These are phyloP conservation scores for Zaprionus capensis DNA, from an alignment of 1,140 invertebrate genomes.

Conservation along the genomic window DNA sequence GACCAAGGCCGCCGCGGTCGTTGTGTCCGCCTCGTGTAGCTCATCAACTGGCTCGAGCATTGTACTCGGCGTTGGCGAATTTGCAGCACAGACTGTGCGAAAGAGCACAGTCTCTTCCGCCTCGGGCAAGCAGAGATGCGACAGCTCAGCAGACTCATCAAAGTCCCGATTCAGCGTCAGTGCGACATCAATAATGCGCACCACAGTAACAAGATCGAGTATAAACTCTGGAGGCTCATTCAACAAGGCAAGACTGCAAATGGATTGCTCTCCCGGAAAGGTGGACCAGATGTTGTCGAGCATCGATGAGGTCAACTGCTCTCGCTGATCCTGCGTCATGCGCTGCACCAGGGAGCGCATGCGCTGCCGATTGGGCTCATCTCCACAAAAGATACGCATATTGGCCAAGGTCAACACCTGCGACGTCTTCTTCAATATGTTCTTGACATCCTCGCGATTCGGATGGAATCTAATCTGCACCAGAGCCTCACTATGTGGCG, in stretches of 20 bases:
- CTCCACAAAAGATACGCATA: constrained; percentile 79
- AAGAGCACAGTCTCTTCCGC: constrained; percentile 79
- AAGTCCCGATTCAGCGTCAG: constrained; percentile 76
- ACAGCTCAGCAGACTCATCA: constrained; percentile 72
- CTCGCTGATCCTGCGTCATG: constrained; percentile 63
- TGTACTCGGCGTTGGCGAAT: constrained; percentile 71
- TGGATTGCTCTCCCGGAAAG: constrained; percentile 62
- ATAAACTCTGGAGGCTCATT: constrained; percentile 73
- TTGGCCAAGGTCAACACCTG: constrained; percentile 77
- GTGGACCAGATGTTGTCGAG: constrained; percentile 66
- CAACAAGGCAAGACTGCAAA: constrained; percentile 56
- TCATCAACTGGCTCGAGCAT: constrained; percentile 72
- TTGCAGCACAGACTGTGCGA: constrained; percentile 68
- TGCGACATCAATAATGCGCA: constrained; percentile 78
- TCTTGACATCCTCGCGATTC: constrained; percentile 78
- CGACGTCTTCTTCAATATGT: constrained; percentile 70
- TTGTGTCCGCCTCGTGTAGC: constrained; percentile 57
- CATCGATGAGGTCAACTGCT: constrained; percentile 63
- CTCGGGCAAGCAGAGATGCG: constrained; percentile 68
- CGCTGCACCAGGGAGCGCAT: constrained; percentile 68
- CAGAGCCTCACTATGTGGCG: constrained; percentile 51
- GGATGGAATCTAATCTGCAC: constrained; percentile 69
- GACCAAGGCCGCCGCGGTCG: constrained; percentile 36
- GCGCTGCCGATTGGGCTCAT: constrained; percentile 78
- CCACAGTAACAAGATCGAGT: constrained; percentile 66